These are phyloP conservation scores for Leptopilina drosophilae DNA, from an alignment of 2,888 invertebrate genomes.

Conservation along the genomic window DNA sequence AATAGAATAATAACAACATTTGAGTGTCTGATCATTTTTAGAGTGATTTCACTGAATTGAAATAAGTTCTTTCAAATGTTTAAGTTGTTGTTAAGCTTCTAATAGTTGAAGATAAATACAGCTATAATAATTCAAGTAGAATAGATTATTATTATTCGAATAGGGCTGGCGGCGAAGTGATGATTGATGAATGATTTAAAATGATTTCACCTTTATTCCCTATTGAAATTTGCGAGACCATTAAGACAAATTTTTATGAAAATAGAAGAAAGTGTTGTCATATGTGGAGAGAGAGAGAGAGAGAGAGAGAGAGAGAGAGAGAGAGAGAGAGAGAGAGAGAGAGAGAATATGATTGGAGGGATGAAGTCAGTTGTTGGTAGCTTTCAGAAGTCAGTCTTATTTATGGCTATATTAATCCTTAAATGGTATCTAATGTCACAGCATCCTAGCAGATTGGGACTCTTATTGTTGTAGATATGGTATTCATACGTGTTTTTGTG, in stretches of 20 bases:
- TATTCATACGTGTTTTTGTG: constrained; percentile 76
- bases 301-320: not conserved
- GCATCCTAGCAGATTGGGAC: constrained; percentile 70
- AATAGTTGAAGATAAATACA: too few relatives aligned
- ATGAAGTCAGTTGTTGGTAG: constrained; percentile 41
- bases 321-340: too few relatives aligned
- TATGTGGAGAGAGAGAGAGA: not conserved
- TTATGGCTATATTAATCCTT: constrained; percentile 77
- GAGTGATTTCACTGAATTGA: too few relatives aligned
- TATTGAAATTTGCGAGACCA: constrained; percentile 20
- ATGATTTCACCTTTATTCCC: not conserved
- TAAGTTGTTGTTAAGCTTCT: too few relatives aligned
- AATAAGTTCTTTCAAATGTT: too few relatives aligned
- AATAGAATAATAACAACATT: too few relatives aligned
- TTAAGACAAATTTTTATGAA: constrained; percentile 28
- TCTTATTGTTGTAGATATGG: constrained; percentile 73
- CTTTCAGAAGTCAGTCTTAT: constrained; percentile 70
- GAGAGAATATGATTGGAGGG: constrained; percentile 24
- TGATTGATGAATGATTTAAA: not conserved
- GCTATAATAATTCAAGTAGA: too few relatives aligned
- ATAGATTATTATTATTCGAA: too few relatives aligned
- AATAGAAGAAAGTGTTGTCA: constrained; percentile 13
- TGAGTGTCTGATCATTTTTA: too few relatives aligned
- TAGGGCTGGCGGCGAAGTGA: not conserved
- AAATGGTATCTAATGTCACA: constrained; percentile 77